phyloP scores from a whole-genome alignment of 2,888 invertebrate species.

The Hyppa rectilinea region DNA sequence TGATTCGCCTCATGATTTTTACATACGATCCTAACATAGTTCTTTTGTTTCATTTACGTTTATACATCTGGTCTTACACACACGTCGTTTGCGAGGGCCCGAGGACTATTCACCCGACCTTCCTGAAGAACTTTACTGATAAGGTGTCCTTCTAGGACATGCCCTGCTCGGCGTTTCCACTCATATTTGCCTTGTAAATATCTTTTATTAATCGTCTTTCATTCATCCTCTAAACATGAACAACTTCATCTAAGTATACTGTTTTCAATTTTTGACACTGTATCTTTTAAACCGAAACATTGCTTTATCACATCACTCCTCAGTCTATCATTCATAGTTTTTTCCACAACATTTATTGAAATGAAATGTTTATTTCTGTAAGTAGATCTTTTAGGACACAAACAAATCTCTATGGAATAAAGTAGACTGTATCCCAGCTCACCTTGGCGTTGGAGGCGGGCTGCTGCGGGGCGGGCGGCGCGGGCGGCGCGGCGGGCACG shows the following conservation, averaged over 20 bases:
- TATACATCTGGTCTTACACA: too few species aligned
- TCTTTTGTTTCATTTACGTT: too few species aligned
- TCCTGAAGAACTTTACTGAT: too few species aligned
- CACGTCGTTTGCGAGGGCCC: too few species aligned
- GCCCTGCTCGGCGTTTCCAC: neutral
- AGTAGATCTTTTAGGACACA: too few species aligned
- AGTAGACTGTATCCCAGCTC: too few species aligned
- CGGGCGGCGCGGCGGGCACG: slow-evolving; percentile 81
- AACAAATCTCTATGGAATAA: too few species aligned
- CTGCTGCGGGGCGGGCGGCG: slow-evolving; percentile 55
- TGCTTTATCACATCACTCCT: neutral
- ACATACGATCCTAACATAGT: too few species aligned
- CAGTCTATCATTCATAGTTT: neutral
- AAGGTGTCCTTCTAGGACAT: neutral
- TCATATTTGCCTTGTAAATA: neutral
- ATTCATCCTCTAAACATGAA: neutral
- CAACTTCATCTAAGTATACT: neutral
- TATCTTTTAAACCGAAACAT: neutral
- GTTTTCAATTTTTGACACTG: neutral
- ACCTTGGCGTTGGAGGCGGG: slow-evolving; percentile 81
- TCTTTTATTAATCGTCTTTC: neutral
- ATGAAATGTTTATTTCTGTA: too few species aligned
- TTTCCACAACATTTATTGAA: too few species aligned
- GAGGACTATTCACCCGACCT: too few species aligned
- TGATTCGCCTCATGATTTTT: too few species aligned